Conservation (phyloP, 2,797 vertebrate genomes). For the Enteromius argenteus region DNA sequence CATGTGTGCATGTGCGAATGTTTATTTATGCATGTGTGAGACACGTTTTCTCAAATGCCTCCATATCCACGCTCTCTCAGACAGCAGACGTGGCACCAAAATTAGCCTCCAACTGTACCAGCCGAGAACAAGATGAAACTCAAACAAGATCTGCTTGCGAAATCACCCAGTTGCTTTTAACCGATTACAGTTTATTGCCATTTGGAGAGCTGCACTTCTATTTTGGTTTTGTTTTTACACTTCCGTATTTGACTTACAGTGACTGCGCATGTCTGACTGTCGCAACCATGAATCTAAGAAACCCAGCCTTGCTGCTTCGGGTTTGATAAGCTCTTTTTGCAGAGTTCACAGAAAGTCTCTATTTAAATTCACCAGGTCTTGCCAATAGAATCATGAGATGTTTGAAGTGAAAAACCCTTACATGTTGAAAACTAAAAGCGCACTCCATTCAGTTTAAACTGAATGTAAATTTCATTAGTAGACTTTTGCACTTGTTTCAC, state of each 20-base stretch:
- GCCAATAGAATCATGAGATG: not conserved
- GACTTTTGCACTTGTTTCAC: not conserved
- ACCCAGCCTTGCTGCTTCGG: not conserved
- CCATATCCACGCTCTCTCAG: not conserved
- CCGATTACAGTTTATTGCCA: slow-evolving; percentile 23
- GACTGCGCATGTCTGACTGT: slow-evolving; percentile 12
- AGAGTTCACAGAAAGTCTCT: not conserved
- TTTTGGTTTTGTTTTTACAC: slow-evolving; percentile 18
- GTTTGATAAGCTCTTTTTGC: slow-evolving; percentile 24
- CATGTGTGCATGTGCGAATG: slow-evolving; percentile 11
- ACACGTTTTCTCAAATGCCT: slow-evolving; percentile 33
- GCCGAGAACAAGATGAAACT: not conserved
- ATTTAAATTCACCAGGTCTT: not conserved
- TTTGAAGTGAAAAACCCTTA: slow-evolving; percentile 8
- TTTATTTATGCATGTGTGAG: slow-evolving; percentile 33
- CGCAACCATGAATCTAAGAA: not conserved
- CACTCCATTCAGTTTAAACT: not conserved
- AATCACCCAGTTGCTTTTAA: slow-evolving; percentile 24
- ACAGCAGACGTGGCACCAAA: not conserved
- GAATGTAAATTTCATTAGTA: not conserved
- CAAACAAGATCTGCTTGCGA: not conserved
- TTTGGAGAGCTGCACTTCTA: not conserved
- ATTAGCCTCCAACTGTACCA: not conserved
- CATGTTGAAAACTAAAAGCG: not conserved
- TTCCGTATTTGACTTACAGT: slow-evolving; percentile 19